phyloP scores from a whole-genome alignment of 35 echinoderm and acorn worm species.

The Amphiura filiformis region DNA sequence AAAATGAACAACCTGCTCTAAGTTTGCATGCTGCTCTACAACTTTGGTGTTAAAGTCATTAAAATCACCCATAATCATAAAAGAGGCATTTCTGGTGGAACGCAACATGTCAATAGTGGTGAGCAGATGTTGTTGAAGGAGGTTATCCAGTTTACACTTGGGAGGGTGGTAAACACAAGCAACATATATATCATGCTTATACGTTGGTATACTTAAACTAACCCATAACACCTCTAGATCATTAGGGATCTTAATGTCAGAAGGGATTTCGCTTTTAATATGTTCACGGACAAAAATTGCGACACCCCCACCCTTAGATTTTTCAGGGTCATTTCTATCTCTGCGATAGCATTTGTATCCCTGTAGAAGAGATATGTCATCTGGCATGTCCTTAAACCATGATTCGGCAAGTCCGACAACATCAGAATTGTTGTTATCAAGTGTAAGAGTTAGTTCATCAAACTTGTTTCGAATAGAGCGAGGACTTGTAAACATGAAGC shows the following conservation, averaged over 20 bases:
- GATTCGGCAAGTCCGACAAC: no score
- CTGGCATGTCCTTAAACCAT: no score
- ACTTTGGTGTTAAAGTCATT: constrained; percentile 11
- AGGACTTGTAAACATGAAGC: no score
- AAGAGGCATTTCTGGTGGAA: neutral
- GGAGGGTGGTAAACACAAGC: neutral
- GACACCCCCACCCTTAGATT: no score
- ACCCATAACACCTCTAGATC: constrained; percentile 19
- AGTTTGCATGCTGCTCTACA: neutral
- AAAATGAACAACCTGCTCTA: constrained; percentile 2
- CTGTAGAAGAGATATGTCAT: no score
- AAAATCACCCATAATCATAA: constrained; percentile 26
- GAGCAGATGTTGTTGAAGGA: neutral
- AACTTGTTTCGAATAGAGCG: no score
- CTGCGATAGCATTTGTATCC: no score
- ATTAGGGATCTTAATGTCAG: neutral
- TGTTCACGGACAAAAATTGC: no score
- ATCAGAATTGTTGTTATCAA: no score
- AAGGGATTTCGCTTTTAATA: no score
- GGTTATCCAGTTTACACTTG: neutral
- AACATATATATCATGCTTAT: neutral
- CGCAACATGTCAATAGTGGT: neutral
- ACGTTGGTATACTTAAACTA: neutral
- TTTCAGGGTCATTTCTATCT: no score
- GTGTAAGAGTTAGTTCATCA: no score